A percentile compares a stretch with the other conserved stretches of the same genome.
These are phyloP conservation scores for Drosophila setifemur DNA, from an alignment of 1,140 invertebrate species.

Conservation along the genomic window DNA sequence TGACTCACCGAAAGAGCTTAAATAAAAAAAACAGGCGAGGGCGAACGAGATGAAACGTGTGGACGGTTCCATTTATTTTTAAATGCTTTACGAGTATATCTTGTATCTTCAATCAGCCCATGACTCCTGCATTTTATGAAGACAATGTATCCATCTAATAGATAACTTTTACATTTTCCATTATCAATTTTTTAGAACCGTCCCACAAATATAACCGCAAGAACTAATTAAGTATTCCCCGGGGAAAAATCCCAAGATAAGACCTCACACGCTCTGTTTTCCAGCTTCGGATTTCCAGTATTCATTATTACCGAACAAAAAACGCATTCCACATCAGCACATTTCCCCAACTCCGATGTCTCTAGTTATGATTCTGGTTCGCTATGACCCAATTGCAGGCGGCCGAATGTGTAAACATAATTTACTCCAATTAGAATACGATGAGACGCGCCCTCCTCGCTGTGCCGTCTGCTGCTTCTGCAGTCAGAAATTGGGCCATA, in stretches of 20 bases:
- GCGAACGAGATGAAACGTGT: conserved; percentile 41
- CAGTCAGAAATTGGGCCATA: conserved; percentile 52
- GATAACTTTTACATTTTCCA: conserved; percentile 32
- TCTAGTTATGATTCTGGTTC: background rate
- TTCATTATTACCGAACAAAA: conserved; percentile 56
- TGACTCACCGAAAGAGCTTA: conserved; percentile 38
- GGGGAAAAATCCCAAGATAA: conserved; percentile 42
- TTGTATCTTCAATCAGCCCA: conserved; percentile 18
- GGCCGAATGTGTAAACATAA: conserved; percentile 77
- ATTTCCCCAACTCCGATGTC: background rate
- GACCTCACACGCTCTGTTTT: conserved; percentile 10
- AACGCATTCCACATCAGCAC: conserved; percentile 65
- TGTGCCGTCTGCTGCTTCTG: conserved; percentile 1
- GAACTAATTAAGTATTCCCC: conserved; percentile 64
- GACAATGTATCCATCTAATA: conserved; percentile 45
- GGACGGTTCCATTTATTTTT: conserved; percentile 31
- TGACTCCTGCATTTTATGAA: conserved; percentile 53
- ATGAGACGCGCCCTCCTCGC: conserved; percentile 33
- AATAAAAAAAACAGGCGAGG: no score
- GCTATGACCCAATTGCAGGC: conserved; percentile 65
- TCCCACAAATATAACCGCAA: conserved; percentile 36
- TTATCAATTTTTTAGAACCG: no score
- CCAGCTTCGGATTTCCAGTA: conserved; percentile 14
- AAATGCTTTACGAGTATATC: conserved; percentile 20
- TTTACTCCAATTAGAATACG: conserved; percentile 72